Base-by-base conservation (phyloP, 2,888 invertebrate genomes). In the Rhamphomyia laevipes region DNA sequence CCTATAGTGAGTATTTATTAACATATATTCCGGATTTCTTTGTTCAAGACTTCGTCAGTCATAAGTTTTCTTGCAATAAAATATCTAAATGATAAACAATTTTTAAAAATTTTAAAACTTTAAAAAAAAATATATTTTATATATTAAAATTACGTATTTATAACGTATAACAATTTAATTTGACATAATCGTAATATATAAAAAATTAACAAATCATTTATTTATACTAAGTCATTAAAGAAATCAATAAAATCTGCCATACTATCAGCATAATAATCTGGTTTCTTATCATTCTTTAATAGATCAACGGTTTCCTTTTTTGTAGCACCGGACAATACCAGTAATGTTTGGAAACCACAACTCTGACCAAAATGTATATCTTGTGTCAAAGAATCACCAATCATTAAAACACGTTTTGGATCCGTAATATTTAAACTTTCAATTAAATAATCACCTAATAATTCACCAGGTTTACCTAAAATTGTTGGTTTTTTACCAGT, bases 301-400 rank as follows among this genome's bases (percentile, higher is more conserved):
- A 61, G 55, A 1, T 55, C 47, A 16, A 53, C 50, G 10, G 68
- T 51, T 18, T 67, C 57, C 0, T 58, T 55, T 5, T 56, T 50
- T 1, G 51, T 49, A 21, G 62, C 63, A 12, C 69, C 69, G 18
- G 81, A 80, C 7, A 88, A 71, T 0, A 91, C 84, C n/a, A 89
- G 68, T 37, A 91, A 63, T 0, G 88, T 86, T 59, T 78, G 76
- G 62, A 87, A 78, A 0, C 85, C 86, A 53, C 77, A 78, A 10
- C 74, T 71, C 46, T 75, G 78, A 0, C 87, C 91, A 55, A 91
- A 78, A 1, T 75, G 73, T 41, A 92, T 77, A 66, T 92, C 91
- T 61, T 90, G 88, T 51, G 83, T 81, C 38, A 85, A 74, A 84
- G 84, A 81, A 65, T 92, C 92, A 31, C 92, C 92, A 60, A 92